Percentiles rank a stretch among this genome's conserved stretches.
phyloP scores from a whole-genome alignment of 1,140 invertebrate species.

The Saccostrea echinata region DNA sequence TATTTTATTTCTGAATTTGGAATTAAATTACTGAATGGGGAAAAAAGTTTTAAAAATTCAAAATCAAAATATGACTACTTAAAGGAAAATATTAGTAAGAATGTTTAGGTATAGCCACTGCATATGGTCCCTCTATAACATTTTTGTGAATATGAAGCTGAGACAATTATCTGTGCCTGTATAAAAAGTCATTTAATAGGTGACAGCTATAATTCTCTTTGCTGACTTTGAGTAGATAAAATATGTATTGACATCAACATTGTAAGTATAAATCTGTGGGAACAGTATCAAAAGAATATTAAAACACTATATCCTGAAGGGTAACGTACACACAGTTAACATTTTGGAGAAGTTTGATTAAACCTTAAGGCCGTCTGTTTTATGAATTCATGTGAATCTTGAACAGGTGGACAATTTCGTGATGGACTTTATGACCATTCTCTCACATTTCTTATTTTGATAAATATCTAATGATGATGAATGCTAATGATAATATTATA shows the following conservation, averaged over 20 bases:
- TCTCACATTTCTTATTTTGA: slow-evolving; percentile 27
- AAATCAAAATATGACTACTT: no score
- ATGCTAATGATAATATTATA: slow-evolving; percentile 16
- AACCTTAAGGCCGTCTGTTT: neutral
- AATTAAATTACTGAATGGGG: no score
- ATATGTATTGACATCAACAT: neutral
- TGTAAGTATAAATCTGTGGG: neutral
- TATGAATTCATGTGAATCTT: neutral
- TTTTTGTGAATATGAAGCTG: no score
- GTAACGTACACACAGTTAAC: neutral
- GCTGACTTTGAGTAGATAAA: neutral
- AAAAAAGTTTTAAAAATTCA: no score
- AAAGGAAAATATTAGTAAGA: no score
- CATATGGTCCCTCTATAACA: no score
- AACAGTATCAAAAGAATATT: neutral
- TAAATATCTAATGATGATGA: slow-evolving; percentile 31
- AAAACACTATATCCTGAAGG: neutral
- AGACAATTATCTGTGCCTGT: no score
- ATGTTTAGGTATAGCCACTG: no score
- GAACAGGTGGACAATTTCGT: slow-evolving; percentile 7
- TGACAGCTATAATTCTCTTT: neutral
- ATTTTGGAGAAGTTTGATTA: neutral
- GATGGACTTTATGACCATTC: neutral
- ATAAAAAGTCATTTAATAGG: neutral
- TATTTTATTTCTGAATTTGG: no score